Evolutionary conservation across 1,140 invertebrate species (phyloP), one percentile per base, ranked within the genome.

Genomic region (Elysia chlorotica): DNA sequence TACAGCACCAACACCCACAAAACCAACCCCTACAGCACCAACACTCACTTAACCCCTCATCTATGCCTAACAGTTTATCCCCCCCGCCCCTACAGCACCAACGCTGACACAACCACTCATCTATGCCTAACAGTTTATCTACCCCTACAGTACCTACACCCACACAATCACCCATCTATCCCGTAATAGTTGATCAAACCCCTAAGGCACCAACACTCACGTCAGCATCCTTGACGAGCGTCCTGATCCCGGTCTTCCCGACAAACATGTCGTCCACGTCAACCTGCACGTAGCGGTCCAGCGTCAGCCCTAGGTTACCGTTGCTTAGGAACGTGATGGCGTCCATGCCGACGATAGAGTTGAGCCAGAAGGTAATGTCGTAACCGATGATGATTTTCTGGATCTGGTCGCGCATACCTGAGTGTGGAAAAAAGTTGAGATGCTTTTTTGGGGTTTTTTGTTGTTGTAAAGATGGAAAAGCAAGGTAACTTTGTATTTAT

Each of bases 231-330:
- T 88, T 86, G n/a, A 87, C 84, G 74, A 87, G 89, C 74, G 94
- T 89, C 66, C 92, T 81, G 2, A 90, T 90, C 73, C 93, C 93
- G 81, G 90, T 92, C 83, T 96, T 94, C 0, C 97, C 97, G 36
- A 99, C 97, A 89, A 99, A 99, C 81, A 99, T 98, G 86, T 99
- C 98, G 89, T 99, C 98, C 65, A 99, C 94, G 87, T 99, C 98
- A 30, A 99, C 94, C 3, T 98, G 91, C 74, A 99, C 92, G 90
- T 94, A 95, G 36, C 97, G 90, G 76, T 97, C 93, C 28, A 99
- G 89, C 71, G 92, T 94, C 1, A 87, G 76, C 65, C 81, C 82
- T 33, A 88, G 71, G 54, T 83, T 82, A 6, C 85, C 84, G 76
- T 84, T 78, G 19, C 83, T 85, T 10, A 87, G 89, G 88, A 95